phyloP scores from a whole-genome alignment of 2,797 vertebrate species.

The Yasuhikotakia modesta region DNA sequence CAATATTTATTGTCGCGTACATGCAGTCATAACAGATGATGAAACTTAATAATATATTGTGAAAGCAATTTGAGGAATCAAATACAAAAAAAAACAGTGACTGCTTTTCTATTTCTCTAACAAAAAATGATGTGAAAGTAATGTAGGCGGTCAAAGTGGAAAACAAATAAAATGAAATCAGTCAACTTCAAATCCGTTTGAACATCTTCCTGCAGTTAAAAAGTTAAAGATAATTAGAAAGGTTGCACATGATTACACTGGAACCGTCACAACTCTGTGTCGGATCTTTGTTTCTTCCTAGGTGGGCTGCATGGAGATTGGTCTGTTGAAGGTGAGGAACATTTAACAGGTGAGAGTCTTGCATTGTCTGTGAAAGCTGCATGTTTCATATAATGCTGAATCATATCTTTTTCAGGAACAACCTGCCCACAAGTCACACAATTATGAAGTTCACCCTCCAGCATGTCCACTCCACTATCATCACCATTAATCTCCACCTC shows the following conservation, averaged over 20 bases:
- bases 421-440: slow-evolving; percentile 60
- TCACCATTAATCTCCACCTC: slow-evolving; percentile 43
- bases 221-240: not conserved
- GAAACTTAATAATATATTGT: not conserved
- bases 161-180: no score
- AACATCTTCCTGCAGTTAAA: not conserved
- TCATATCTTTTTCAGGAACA: slow-evolving; percentile 52
- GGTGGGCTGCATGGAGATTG: slow-evolving; percentile 21
- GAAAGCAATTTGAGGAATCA: not conserved
- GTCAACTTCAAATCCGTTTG: not conserved
- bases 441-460: slow-evolving; percentile 52
- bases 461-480: slow-evolving; percentile 36
- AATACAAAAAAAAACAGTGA: not conserved
- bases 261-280: slow-evolving; percentile 18
- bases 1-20: slow-evolving; percentile 2
- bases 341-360: not conserved
- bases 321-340: not conserved
- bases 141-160: not conserved
- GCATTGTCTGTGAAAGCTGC: slow-evolving; percentile 29
- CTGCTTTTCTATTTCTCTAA: not conserved
- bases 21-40: not conserved
- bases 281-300: slow-evolving; percentile 38
- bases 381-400: slow-evolving; percentile 53
- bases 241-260: not conserved
- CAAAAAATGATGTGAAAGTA: not conserved